phyloP scores from a whole-genome alignment of 2,797 vertebrate species.

The Bovichtus variegatus region DNA sequence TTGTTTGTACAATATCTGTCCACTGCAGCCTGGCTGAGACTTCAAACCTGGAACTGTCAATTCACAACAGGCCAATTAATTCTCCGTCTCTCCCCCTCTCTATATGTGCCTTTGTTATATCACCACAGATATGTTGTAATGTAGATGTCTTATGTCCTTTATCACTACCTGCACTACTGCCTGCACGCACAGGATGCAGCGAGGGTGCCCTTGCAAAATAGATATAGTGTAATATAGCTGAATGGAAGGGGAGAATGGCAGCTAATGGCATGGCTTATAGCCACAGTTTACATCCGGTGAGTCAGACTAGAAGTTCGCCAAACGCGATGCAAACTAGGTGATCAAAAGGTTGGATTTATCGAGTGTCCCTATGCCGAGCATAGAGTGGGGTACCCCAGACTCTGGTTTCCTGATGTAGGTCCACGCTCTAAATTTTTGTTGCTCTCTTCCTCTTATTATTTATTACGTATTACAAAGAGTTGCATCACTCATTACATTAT shows the following conservation, averaged over 20 bases:
- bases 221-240: no score
- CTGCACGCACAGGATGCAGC: not conserved
- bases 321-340: no score
- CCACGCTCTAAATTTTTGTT: no score
- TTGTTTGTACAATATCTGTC: not conserved
- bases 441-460: no score
- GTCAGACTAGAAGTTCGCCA: no score
- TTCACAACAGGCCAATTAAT: slow-evolving; percentile 54
- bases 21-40: not conserved
- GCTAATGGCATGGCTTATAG: no score
- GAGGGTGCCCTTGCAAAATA: no score
- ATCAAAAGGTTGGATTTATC: not conserved
- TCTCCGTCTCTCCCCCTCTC: slow-evolving; percentile 38
- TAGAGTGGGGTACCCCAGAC: not conserved
- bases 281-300: no score
- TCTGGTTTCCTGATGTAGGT: no score
- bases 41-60: slow-evolving; percentile 19
- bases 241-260: no score
- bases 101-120: slow-evolving; percentile 15
- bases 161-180: not conserved
- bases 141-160: slow-evolving; percentile 1
- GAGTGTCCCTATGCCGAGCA: not conserved
- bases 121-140: not conserved
- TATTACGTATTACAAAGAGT: no score
- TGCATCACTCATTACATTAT: no score